These are phyloP conservation scores for Drosophila seguyi DNA, from an alignment of 1,140 invertebrate genomes.

Conservation along the genomic window DNA sequence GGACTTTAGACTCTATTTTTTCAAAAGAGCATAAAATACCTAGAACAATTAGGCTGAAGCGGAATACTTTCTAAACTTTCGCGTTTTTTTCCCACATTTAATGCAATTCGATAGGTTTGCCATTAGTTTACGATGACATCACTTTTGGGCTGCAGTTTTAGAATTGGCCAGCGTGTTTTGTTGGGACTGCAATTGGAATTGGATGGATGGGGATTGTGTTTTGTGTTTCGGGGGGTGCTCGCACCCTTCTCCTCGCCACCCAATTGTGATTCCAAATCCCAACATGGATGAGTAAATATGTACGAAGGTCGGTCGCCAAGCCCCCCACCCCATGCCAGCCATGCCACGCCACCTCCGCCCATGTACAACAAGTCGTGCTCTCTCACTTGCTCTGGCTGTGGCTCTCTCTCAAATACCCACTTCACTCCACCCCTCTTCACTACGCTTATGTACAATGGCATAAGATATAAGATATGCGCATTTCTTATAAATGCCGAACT, in stretches of 20 bases:
- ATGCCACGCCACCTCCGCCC: conserved; percentile 29
- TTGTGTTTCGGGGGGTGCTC: conserved; percentile 30
- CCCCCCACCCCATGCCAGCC: conserved; percentile 3
- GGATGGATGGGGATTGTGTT: conserved; percentile 29
- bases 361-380: conserved; percentile 69
- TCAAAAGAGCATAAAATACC: not conserved
- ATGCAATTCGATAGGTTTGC: conserved; percentile 36
- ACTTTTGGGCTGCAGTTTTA: conserved; percentile 32
- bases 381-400: conserved; percentile 54
- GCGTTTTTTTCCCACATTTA: conserved; percentile 16
- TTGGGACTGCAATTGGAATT: conserved; percentile 41
- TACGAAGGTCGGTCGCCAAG: conserved; percentile 42
- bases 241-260: conserved; percentile 9
- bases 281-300: conserved; percentile 72
- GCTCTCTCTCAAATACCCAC: conserved; percentile 49
- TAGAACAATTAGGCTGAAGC: too few species aligned
- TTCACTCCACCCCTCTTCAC: conserved; percentile 35
- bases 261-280: conserved; percentile 46
- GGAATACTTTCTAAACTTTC: not conserved
- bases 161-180: conserved; percentile 42
- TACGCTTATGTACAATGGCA: conserved; percentile 74
- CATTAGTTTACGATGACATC: conserved; percentile 38
- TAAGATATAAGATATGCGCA: conserved; percentile 80
- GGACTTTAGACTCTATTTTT: not conserved
- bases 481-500: conserved; percentile 72